These are phyloP conservation scores for Noctua janthe DNA, from an alignment of 2,888 invertebrate species.

Conservation along the genomic window DNA sequence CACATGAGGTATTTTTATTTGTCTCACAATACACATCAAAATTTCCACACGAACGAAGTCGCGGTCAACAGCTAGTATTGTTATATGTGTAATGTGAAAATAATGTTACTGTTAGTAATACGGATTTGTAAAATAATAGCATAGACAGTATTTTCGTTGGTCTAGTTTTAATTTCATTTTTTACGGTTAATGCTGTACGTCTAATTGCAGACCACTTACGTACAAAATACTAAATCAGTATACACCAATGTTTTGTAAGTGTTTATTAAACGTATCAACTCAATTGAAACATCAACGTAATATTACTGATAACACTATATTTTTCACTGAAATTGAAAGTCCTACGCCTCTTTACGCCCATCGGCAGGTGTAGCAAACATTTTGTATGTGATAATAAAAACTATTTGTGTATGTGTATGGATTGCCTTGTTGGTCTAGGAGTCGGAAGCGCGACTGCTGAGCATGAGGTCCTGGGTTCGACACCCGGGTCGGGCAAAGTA, in stretches of 20 bases:
- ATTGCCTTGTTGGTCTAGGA: too few species aligned
- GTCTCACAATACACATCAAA: neutral
- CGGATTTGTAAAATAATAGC: constrained; percentile 1
- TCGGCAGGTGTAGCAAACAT: constrained; percentile 43
- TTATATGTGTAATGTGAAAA: neutral
- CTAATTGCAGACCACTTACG: constrained; percentile 29
- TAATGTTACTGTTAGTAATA: neutral
- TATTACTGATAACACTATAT: constrained; percentile 2
- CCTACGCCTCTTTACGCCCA: neutral
- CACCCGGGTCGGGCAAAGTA: too few species aligned
- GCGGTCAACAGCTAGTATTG: neutral
- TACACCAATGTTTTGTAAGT: constrained; percentile 4
- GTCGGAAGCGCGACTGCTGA: too few species aligned
- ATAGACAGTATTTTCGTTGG: neutral
- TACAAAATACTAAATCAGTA: neutral
- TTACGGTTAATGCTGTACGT: neutral
- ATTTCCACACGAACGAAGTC: neutral
- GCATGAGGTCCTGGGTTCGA: too few species aligned
- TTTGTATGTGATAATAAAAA: constrained; percentile 13
- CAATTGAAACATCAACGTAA: constrained; percentile 44
- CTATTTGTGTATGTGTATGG: too few species aligned
- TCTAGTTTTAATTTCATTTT: constrained; percentile 13
- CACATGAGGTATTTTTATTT: neutral
- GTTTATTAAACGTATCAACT: constrained; percentile 60
- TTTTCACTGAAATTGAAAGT: neutral